Evolutionary conservation across 2,888 invertebrate species (phyloP), one percentile per base, ranked within the genome.

Genomic region (Polymixis lichenea): DNA sequence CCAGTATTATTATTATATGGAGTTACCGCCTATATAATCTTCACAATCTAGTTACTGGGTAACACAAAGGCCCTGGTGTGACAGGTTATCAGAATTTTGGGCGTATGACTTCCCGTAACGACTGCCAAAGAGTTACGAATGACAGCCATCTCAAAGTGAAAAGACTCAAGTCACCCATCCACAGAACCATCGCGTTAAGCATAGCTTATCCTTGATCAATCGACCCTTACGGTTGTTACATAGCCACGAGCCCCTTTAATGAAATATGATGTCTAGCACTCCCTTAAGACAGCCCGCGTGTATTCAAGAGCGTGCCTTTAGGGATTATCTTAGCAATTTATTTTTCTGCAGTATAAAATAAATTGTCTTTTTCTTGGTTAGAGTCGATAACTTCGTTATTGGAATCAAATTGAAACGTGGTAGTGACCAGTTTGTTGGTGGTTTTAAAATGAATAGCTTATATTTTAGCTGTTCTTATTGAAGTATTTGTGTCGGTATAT

Each of bases 321-420:
- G 66, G 72, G 72, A 72, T 82, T 80, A 71, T 43, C 69, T 49
- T 56, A 46, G 38, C 69, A 75, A 84, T 82, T 83, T 69, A 75
- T 69, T 84, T 75, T 80, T 75, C 62, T 70, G 25, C 25, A 55
- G 25, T 38, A 62, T 49, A 72, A 79, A 69, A 17, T n/a, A 61
- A 46, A 67, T 70, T 55, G 43, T 38, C 19, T 51, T n/a, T 46
- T 64, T 38, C 28, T 75, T 58, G 46, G 28, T 79, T 66, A 56
- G 25, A 32, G 17, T 28, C 60, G 25, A 74, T 62, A 66, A 62
- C 9, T 79, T 66, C n/a, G 15, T 66, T 79, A 70, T 70, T 66
- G 60, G 55, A 66, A 56, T 56, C 19, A 38, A 68, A 72, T 58
- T n/a, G n/a, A 71, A 43, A 64, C 28, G 38, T n/a, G 22, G 46